A percentile compares a stretch with the other conserved stretches of the same genome.
phyloP scores from a whole-genome alignment of 2,888 invertebrate genomes.

The Teleiodes luculella region DNA sequence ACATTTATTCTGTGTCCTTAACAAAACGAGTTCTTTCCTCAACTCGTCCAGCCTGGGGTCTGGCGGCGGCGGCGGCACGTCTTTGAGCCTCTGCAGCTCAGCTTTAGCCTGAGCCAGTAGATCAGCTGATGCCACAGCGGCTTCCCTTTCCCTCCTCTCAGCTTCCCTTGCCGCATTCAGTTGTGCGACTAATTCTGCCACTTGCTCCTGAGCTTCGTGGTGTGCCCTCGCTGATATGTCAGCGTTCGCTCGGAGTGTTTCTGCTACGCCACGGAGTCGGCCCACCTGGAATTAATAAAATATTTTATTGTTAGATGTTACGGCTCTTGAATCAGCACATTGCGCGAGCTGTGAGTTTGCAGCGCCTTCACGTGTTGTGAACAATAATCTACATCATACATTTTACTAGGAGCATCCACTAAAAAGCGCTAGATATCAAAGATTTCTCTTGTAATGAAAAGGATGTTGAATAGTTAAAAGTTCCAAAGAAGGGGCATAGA shows the following conservation, averaged over 20 bases:
- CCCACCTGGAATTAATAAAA: slow-evolving; percentile 50
- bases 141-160: slow-evolving; percentile 71
- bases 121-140: slow-evolving; percentile 73
- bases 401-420: too few relatives aligned
- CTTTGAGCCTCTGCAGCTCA: slow-evolving; percentile 82
- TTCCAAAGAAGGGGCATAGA: too few relatives aligned
- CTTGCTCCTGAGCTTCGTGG: slow-evolving; percentile 73
- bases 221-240: slow-evolving; percentile 76
- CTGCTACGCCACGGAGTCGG: slow-evolving; percentile 72
- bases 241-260: slow-evolving; percentile 79
- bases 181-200: slow-evolving; percentile 68
- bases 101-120: slow-evolving; percentile 82
- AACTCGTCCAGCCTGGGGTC: slow-evolving; percentile 87
- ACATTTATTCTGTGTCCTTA: slow-evolving; percentile 88
- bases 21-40: slow-evolving; percentile 83
- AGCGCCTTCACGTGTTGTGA: too few relatives aligned
- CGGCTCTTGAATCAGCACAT: neutral
- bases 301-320: neutral
- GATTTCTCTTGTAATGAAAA: too few relatives aligned
- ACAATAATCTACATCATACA: too few relatives aligned
- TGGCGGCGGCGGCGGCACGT: slow-evolving; percentile 82
- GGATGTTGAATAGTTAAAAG: too few relatives aligned
- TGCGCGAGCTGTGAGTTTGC: too few relatives aligned
- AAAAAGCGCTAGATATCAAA: too few relatives aligned
- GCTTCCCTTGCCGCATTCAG: slow-evolving; percentile 69